phyloP scores from a whole-genome alignment of 53 echinoderm and acorn worm species.

The Paracentrotus lividus region DNA sequence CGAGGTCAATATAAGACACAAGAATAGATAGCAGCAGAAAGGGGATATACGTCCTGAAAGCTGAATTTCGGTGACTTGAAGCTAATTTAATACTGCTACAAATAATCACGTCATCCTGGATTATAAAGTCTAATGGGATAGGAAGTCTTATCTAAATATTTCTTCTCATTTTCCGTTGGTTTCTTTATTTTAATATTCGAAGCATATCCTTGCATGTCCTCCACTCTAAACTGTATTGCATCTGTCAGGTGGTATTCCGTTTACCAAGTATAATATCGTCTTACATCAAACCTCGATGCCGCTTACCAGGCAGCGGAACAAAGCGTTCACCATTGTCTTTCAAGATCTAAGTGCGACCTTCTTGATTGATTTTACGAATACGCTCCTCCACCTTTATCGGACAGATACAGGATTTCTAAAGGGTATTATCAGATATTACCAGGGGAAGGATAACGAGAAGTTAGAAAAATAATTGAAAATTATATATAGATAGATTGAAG shows the following conservation, averaged over 20 bases:
- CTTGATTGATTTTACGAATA: no score
- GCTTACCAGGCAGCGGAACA: background rate
- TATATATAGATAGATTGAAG: background rate
- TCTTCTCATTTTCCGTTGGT: background rate
- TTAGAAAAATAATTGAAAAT: background rate
- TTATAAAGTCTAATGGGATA: background rate
- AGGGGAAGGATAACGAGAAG: background rate
- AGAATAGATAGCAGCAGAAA: no score
- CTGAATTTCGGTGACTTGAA: background rate
- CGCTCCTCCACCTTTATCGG: no score
- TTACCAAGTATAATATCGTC: background rate
- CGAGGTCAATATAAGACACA: no score
- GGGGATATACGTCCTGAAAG: background rate
- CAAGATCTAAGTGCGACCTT: no score
- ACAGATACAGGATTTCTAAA: no score
- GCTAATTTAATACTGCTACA: background rate
- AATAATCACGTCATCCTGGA: background rate
- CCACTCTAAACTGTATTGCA: background rate
- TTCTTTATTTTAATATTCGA: background rate
- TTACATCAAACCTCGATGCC: background rate
- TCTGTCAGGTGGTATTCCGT: background rate
- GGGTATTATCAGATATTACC: background rate
- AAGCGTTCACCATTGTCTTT: background rate
- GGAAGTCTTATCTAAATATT: background rate
- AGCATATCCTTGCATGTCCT: no score